Conservation (phyloP, 1,140 invertebrate genomes). For the Sitobion miscanthi region DNA sequence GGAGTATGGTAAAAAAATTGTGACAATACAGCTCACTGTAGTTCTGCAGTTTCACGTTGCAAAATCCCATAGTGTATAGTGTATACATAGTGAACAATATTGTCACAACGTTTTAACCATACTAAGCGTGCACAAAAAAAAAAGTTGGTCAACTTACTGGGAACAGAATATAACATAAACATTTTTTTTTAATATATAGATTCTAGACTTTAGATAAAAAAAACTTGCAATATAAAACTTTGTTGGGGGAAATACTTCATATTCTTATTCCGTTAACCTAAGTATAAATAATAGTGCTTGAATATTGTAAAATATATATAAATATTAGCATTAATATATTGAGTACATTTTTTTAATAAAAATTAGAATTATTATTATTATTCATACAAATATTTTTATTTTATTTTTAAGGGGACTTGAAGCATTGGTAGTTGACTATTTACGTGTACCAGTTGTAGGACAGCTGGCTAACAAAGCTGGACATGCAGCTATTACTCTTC, state of each 20-base stretch:
- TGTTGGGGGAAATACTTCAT: neutral
- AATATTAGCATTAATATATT: neutral
- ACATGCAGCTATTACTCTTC: neutral
- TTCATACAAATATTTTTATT: neutral
- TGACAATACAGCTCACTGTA: too few relatives aligned
- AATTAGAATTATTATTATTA: neutral
- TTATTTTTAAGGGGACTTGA: slow-evolving; percentile 38
- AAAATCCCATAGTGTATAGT: too few relatives aligned
- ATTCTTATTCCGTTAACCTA: neutral
- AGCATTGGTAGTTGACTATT: slow-evolving; percentile 47
- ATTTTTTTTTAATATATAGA: neutral
- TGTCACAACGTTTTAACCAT: too few relatives aligned
- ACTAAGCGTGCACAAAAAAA: too few relatives aligned
- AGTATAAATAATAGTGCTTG: neutral
- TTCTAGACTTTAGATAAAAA: too few relatives aligned
- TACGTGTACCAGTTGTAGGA: slow-evolving; percentile 46
- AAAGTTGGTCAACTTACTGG: too few relatives aligned
- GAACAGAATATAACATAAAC: too few relatives aligned
- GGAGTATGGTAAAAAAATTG: too few relatives aligned
- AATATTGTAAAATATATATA: neutral
- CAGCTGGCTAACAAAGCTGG: slow-evolving; percentile 40
- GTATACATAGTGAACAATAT: too few relatives aligned
- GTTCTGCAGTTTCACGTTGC: too few relatives aligned
- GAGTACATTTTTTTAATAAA: neutral
- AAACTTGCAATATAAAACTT: neutral